phyloP scores from a whole-genome alignment of 2,888 invertebrate species.

The Aphidius colemani region DNA sequence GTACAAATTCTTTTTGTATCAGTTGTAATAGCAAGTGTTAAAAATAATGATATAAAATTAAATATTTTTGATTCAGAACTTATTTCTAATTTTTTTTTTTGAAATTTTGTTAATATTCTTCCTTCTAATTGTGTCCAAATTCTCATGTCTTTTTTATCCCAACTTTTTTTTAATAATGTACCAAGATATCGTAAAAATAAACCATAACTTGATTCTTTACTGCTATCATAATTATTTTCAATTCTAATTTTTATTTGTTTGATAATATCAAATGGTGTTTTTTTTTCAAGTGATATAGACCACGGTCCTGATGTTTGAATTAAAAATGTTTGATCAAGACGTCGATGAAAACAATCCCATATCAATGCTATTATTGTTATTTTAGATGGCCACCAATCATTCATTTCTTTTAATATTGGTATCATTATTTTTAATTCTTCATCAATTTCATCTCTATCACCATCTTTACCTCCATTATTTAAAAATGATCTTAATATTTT shows the following conservation, averaged over 20 bases:
- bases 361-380: slow-evolving; percentile 62
- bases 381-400: slow-evolving; percentile 58
- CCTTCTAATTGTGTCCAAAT: slow-evolving; percentile 64
- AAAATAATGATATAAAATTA: slow-evolving; percentile 62
- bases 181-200: slow-evolving; percentile 61
- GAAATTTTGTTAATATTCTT: slow-evolving; percentile 66
- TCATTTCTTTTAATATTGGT: slow-evolving; percentile 58
- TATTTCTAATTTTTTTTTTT: slow-evolving; percentile 63
- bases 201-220: slow-evolving; percentile 61
- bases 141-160: slow-evolving; percentile 46
- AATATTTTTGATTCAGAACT: slow-evolving; percentile 65
- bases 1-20: slow-evolving; percentile 56
- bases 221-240: slow-evolving; percentile 39
- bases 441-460: slow-evolving; percentile 59
- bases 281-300: slow-evolving; percentile 58
- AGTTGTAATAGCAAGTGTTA: slow-evolving; percentile 59
- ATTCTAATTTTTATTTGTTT: slow-evolving; percentile 59
- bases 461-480: slow-evolving; percentile 53
- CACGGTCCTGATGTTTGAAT: slow-evolving; percentile 59
- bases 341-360: slow-evolving; percentile 67
- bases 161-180: slow-evolving; percentile 50
- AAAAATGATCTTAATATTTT: slow-evolving; percentile 60
- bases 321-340: slow-evolving; percentile 64
- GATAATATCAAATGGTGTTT: slow-evolving; percentile 47
- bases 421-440: slow-evolving; percentile 61